Percentiles rank a stretch among this genome's conserved stretches.
phyloP scores from a whole-genome alignment of 2,113 vertebrate genomes.

The Ciconia maguari region DNA sequence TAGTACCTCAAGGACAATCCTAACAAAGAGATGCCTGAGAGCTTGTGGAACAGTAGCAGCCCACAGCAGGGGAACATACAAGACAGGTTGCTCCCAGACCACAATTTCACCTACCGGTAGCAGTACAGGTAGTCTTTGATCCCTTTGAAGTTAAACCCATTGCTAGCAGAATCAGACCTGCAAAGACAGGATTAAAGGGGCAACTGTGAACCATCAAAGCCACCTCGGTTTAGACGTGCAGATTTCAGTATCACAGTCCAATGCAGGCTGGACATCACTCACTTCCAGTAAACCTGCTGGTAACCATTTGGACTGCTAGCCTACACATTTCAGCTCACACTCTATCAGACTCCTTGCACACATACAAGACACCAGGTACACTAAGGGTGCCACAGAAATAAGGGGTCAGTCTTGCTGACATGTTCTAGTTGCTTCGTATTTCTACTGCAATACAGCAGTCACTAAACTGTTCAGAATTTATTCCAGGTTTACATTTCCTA shows the following conservation, averaged over 20 bases:
- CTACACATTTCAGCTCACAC: not conserved
- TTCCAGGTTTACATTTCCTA: not conserved
- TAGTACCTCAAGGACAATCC: not conserved
- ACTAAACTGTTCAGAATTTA: not conserved
- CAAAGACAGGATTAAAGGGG: not conserved
- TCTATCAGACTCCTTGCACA: not conserved
- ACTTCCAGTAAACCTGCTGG: not conserved
- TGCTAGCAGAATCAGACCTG: constrained; percentile 30
- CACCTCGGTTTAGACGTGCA: not conserved
- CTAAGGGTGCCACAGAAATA: not conserved
- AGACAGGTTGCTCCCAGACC: not conserved
- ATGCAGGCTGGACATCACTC: not conserved
- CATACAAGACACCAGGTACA: not conserved
- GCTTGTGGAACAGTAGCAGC: not conserved
- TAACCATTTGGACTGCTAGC: too few relatives aligned
- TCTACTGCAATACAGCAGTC: not conserved
- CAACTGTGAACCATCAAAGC: not conserved
- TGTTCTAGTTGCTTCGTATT: not conserved
- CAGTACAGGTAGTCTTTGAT: constrained; percentile 67
- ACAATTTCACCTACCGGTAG: constrained; percentile 54
- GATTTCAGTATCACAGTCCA: not conserved
- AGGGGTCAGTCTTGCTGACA: not conserved
- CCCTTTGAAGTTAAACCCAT: constrained; percentile 63
- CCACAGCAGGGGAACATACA: rapidly evolving
- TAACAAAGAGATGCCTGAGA: not conserved